Conservation (phyloP, 2,113 vertebrate species). For the Proterorhinus semilunaris region DNA sequence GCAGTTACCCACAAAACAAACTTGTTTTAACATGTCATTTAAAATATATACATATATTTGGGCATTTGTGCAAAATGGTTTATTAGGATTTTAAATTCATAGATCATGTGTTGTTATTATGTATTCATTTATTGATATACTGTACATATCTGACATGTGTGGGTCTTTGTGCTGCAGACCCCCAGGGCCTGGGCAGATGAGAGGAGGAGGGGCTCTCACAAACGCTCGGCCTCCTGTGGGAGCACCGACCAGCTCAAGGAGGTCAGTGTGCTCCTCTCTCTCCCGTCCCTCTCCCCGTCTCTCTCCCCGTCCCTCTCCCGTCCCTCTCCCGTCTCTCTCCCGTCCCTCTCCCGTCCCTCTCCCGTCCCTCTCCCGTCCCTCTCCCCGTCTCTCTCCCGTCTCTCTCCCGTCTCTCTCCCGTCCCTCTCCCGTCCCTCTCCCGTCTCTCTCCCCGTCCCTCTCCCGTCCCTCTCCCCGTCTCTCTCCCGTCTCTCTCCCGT, state of each 20-base stretch:
- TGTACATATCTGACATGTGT: slow-evolving; percentile 4
- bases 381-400: neutral
- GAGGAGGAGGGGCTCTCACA: slow-evolving; percentile 89
- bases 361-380: neutral
- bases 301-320: neutral
- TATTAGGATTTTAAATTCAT: neutral
- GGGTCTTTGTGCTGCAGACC: slow-evolving; percentile 78
- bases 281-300: too few species aligned
- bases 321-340: neutral
- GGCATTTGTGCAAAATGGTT: neutral
- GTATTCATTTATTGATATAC: neutral
- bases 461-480: neutral
- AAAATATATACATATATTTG: neutral
- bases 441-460: neutral
- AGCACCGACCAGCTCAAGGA: slow-evolving; percentile 98
- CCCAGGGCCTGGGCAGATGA: slow-evolving; percentile 98
- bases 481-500: neutral
- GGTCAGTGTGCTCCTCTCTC: slow-evolving; percentile 74
- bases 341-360: neutral
- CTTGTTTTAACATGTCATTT: neutral
- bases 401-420: neutral
- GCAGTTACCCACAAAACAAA: neutral
- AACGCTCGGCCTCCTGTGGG: slow-evolving; percentile 96
- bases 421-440: neutral
- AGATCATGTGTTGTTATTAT: neutral